Evolutionary conservation across 2,888 invertebrate genomes (phyloP), one percentile per base, ranked within the genome.

Genomic region (Tenthredo livida): DNA sequence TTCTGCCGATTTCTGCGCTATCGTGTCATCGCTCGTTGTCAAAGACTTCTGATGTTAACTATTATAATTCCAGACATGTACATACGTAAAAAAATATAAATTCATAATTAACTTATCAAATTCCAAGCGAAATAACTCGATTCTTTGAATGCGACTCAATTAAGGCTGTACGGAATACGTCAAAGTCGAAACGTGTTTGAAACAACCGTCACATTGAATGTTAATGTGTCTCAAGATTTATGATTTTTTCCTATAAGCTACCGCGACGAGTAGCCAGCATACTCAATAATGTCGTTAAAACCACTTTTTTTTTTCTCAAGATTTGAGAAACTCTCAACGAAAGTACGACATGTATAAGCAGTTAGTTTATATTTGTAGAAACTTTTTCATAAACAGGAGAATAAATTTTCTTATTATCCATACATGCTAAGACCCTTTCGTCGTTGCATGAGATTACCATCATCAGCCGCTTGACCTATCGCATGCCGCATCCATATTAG

Each of bases 331-430:
- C 29, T 65, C 29, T 21, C 10, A 17, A 67, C 67, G 29, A 25
- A 67, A 25, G 25, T 61, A 25, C 61, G 25, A 61, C 12, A 10
- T 61, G 12, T 61, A 0, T 0, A 25, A 61, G 25, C 25, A 2
- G 21, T 67, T 67, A 67, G 15, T 61, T 61, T 7, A 61, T 12
- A 61, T 61, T 25, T 12, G 3, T 67, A 67, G 67, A 67, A 67
- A 33, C 29, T 67, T 67, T 33, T 67, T 67, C 6, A 67, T 9
- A 33, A 33, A 33, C 33, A 3, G 67, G 67, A 33, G 15, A 67
- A 67, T 67, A 33, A 67, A 67, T 67, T 67, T 67, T 17, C 67
- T 67, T 33, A 67, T 67, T 29, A 67, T 33, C 29, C 67, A 67
- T 33, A 33, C 33, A 67, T 29, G 67, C 67, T 33, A 67, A 5